These are phyloP conservation scores for Girardinus metallicus DNA, from an alignment of 2,797 vertebrate genomes.

Conservation along the genomic window DNA sequence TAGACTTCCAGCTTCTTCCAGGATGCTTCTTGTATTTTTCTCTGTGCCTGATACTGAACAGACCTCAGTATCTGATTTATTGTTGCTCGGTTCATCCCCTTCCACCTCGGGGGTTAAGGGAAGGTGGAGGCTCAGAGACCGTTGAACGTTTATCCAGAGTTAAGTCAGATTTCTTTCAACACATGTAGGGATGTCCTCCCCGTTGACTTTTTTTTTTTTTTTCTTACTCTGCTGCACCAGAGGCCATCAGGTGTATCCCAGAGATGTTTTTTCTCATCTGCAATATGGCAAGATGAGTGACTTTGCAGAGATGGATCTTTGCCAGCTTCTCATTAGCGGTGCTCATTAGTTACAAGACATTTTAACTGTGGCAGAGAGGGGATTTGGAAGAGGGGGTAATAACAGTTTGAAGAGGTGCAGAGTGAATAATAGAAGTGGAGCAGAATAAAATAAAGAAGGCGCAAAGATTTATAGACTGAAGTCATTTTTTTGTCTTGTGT, in stretches of 20 bases:
- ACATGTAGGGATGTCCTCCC: constrained; percentile 63
- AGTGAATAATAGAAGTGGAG: constrained; percentile 43
- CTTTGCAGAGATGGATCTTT: constrained; percentile 38
- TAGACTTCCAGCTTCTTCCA: constrained; percentile 44
- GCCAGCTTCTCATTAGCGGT: constrained; percentile 69
- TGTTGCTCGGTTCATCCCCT: constrained; percentile 59
- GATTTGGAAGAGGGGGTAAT: constrained; percentile 26
- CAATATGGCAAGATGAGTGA: constrained; percentile 29
- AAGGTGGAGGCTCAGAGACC: constrained; percentile 59
- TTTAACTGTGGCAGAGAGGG: constrained; percentile 43
- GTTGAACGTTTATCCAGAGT: constrained; percentile 69
- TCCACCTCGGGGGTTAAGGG: constrained; percentile 68
- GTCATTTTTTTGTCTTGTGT: constrained; percentile 72
- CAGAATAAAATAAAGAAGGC: constrained; percentile 44
- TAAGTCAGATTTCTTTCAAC: constrained; percentile 71
- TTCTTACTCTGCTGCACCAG: constrained; percentile 3
- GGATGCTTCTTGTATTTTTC: constrained; percentile 50
- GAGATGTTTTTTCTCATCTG: constrained; percentile 29
- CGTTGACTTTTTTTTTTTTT: constrained; percentile 17
- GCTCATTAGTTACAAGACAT: constrained; percentile 66
- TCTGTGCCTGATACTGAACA: constrained; percentile 71
- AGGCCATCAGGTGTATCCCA: constrained; percentile 64
- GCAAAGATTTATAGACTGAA: constrained; percentile 68
- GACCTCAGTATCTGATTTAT: constrained; percentile 71
- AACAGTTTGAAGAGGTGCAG: constrained; percentile 46